Base-by-base conservation (phyloP, 1,140 invertebrate species). In the Drosophila eugracilis region DNA sequence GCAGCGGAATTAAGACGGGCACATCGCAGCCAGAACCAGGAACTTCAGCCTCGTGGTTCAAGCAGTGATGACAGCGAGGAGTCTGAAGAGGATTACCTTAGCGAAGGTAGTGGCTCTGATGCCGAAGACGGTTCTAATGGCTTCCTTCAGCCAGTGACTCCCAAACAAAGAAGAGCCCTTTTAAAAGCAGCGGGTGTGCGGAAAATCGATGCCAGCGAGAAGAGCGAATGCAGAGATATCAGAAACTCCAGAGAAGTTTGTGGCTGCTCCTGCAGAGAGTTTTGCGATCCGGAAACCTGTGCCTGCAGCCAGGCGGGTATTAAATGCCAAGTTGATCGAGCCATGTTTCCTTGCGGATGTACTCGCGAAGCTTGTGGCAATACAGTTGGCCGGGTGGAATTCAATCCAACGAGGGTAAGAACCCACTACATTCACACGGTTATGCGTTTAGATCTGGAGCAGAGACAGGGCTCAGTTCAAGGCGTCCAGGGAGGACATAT, bases 401-500 rank as follows among this genome's bases (percentile, higher is more conserved):
- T 99, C 81, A 99, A 99, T 92, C 97, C 98, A 0, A 95, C 98
- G 24, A 94, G 98, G 53, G 98, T 99, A 2, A 94, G 97, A 48
- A 99, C 97, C n/a, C 98, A 99, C 92, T 99, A 98, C 83, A 98
- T 99, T 71, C 97, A 99, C 85, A 99, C 98, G 0, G 92, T 99
- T 7, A 99, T 99, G 98, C 94, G 97, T 52, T 91, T 99, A 59
- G 97, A 98, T 74, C 92, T 98, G 66, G 98, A 99, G 92, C 96
- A 96, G 91, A 96, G 97, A 70, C 94, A 96, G 63, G 84, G 89
- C 26, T 80, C 60, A 0, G 60, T 63, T 7, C 60, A 63, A 12
- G 60, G 60, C 54, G 55, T 63, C 32, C 54, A 71, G 39, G 50
- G 86, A 19, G 75, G 67, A 1, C 59, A 71, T 17, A 65, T 30